phyloP scores from a whole-genome alignment of 1,140 invertebrate genomes.

The Cepaea nemoralis region DNA sequence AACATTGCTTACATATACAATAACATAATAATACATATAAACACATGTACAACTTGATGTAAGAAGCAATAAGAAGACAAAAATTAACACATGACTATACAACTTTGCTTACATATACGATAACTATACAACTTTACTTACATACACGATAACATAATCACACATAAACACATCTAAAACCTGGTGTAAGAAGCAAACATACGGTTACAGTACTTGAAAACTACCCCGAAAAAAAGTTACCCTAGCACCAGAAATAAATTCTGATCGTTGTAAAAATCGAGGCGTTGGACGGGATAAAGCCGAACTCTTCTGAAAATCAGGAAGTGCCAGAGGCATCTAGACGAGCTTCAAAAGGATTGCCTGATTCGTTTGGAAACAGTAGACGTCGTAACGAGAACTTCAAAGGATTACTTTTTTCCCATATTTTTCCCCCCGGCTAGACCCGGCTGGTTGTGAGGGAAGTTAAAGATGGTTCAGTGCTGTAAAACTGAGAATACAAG shows the following conservation, averaged over 20 bases:
- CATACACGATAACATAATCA: too few species aligned
- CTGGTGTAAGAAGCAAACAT: too few species aligned
- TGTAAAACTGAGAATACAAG: too few species aligned
- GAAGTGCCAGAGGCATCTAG: conserved; percentile 1
- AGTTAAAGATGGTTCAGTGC: background rate
- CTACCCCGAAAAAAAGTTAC: background rate
- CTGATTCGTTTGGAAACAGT: conserved; percentile 15
- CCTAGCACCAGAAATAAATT: background rate
- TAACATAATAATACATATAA: too few species aligned
- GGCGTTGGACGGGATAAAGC: background rate
- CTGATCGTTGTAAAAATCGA: background rate
- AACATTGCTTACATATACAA: too few species aligned
- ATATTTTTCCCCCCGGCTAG: background rate
- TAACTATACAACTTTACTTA: too few species aligned
- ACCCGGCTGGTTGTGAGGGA: background rate
- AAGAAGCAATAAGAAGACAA: too few species aligned
- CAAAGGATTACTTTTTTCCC: conserved; percentile 4
- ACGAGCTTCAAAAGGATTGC: background rate
- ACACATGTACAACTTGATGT: too few species aligned
- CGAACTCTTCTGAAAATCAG: background rate
- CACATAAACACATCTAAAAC: too few species aligned
- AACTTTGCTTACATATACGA: too few species aligned
- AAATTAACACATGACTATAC: too few species aligned
- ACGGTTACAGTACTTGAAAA: too few species aligned
- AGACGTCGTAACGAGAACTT: conserved; percentile 14